phyloP scores from a whole-genome alignment of 2,113 vertebrate genomes.

The Colaptes auratus region DNA sequence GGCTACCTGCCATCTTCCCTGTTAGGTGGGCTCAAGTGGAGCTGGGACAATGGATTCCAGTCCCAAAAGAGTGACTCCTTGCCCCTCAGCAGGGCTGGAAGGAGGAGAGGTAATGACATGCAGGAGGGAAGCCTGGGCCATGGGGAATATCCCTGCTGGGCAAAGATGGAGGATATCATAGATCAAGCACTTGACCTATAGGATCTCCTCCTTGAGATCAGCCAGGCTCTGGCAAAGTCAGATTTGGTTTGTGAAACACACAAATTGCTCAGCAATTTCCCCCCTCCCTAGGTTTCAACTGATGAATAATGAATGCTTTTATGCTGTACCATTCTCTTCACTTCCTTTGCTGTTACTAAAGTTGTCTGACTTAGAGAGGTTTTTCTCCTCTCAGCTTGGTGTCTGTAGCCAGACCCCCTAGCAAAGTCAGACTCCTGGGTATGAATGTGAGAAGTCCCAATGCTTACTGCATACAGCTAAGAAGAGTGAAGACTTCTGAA shows the following conservation, averaged over 20 bases:
- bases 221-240: not conserved
- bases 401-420: not conserved
- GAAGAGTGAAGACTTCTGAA: not conserved
- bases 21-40: not conserved
- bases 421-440: not conserved
- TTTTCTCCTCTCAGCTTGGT: not conserved
- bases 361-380: not conserved
- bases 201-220: not conserved
- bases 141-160: not conserved
- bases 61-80: not conserved
- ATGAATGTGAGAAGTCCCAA: not conserved
- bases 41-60: not conserved
- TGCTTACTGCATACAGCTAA: not conserved
- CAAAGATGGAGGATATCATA: not conserved
- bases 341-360: not conserved
- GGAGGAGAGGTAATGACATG: accelerated
- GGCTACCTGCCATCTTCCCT: not conserved
- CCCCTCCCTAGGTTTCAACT: not conserved
- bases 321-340: not conserved
- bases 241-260: not conserved
- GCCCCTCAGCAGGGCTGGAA: not conserved
- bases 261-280: not conserved
- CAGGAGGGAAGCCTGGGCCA: not conserved
- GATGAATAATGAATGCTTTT: constrained; percentile 20
- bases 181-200: not conserved